A percentile compares a stretch with the other conserved stretches of the same genome.
phyloP scores from a whole-genome alignment of 2,888 invertebrate genomes.

The Drosophila demipolita region DNA sequence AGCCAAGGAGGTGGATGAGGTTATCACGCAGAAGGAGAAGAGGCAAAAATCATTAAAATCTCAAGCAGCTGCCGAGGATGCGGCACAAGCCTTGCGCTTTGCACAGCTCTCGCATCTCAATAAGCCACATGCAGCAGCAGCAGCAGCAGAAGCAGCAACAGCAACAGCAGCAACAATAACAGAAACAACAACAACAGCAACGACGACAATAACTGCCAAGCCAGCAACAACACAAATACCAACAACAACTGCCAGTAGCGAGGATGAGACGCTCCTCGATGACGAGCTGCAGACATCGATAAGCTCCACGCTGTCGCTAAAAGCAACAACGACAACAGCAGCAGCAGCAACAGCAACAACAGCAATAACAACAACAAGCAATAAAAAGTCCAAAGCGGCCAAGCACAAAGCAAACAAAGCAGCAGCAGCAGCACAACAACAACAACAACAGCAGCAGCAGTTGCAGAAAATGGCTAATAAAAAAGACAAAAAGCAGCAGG shows the following conservation, averaged over 20 bases:
- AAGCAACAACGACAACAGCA: not conserved
- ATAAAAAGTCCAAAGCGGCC: constrained; percentile 51
- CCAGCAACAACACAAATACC: constrained; percentile 11
- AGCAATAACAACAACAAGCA: constrained; percentile 18
- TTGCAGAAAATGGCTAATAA: constrained; percentile 26
- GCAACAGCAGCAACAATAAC: constrained; percentile 11
- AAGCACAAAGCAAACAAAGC: constrained; percentile 51
- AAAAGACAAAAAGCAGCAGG: constrained; percentile 36
- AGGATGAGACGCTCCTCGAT: constrained; percentile 51
- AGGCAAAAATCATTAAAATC: constrained; percentile 53
- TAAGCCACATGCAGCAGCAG: constrained; percentile 35
- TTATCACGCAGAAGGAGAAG: constrained; percentile 78
- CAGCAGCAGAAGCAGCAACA: constrained; percentile 4
- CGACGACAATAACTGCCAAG: not conserved
- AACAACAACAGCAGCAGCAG: constrained; percentile 11
- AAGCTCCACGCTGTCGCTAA: constrained; percentile 30
- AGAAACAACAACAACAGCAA: constrained; percentile 16
- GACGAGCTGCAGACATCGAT: constrained; percentile 44
- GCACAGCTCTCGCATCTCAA: constrained; percentile 65
- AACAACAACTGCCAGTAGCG: constrained; percentile 44
- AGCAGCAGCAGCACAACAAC: constrained; percentile 11
- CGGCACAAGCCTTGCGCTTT: constrained; percentile 54
- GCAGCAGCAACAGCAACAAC: not conserved
- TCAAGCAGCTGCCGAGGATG: constrained; percentile 56
- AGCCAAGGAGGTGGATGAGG: constrained; percentile 82